phyloP scores from a whole-genome alignment of 2,797 vertebrate species.

The Sebastiscus tertius region DNA sequence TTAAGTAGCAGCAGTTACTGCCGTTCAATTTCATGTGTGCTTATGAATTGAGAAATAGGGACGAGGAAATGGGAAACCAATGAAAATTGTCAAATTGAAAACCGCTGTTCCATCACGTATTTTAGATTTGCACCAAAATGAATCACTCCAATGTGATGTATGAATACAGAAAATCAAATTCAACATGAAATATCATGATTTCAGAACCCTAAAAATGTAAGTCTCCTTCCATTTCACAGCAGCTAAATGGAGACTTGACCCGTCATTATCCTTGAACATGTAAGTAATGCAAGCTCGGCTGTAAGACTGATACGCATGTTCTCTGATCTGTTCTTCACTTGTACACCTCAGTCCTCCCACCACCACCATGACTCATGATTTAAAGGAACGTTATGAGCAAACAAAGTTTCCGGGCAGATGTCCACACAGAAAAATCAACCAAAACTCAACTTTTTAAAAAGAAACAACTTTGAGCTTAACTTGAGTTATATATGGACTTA shows the following conservation, averaged over 20 bases:
- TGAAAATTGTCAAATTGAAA: constrained; percentile 45
- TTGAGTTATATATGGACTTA: not conserved
- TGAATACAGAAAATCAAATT: constrained; percentile 23
- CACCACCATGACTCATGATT: constrained; percentile 42
- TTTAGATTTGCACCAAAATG: not conserved
- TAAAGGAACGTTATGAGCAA: not conserved
- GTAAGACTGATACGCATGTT: constrained; percentile 42
- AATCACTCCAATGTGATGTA: constrained; percentile 19
- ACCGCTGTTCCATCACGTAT: not conserved
- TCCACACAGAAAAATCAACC: not conserved
- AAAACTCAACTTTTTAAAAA: not conserved
- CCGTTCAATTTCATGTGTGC: constrained; percentile 48
- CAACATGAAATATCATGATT: not conserved
- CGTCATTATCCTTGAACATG: constrained; percentile 47
- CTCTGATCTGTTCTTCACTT: constrained; percentile 52
- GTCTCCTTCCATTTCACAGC: constrained; percentile 19
- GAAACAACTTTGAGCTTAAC: not conserved
- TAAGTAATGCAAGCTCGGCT: constrained; percentile 34
- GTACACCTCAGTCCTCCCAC: constrained; percentile 43
- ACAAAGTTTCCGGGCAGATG: not conserved
- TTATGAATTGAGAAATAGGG: constrained; percentile 30
- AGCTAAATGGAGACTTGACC: constrained; percentile 43
- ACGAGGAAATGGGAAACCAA: constrained; percentile 30
- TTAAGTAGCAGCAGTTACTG: constrained; percentile 47
- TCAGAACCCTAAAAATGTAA: not conserved